Conservation (phyloP, 1,140 invertebrate species). For the Sinonovacula constricta region DNA sequence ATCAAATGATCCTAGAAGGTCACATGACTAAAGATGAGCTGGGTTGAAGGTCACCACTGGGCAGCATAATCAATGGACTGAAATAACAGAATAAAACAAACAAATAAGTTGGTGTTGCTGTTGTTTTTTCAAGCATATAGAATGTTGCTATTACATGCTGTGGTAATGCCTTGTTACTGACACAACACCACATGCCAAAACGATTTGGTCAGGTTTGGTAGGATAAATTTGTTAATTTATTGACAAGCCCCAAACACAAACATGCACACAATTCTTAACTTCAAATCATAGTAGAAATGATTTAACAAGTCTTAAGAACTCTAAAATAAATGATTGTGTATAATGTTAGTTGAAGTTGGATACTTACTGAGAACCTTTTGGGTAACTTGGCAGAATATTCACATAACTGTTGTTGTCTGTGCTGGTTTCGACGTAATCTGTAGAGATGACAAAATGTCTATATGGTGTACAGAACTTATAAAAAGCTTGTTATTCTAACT, state of each 20-base stretch:
- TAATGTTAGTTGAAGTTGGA: neutral
- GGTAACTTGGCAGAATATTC: slow-evolving; percentile 49
- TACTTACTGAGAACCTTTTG: slow-evolving; percentile 37
- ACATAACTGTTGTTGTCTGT: slow-evolving; percentile 36
- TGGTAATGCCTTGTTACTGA: neutral
- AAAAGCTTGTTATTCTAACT: no score
- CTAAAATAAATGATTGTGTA: neutral
- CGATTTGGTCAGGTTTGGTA: no score
- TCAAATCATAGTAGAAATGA: neutral
- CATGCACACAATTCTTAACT: neutral
- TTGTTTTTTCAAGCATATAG: neutral
- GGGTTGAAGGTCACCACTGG: slow-evolving; percentile 45
- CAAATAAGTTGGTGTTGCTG: no score
- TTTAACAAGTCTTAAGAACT: neutral
- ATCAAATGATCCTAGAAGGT: no score
- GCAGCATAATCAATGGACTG: slow-evolving; percentile 39
- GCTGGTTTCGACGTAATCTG: slow-evolving; percentile 27
- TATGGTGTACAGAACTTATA: no score
- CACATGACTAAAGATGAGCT: no score
- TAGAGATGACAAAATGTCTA: no score
- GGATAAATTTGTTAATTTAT: neutral
- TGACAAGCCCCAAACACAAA: neutral
- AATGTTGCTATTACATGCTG: neutral
- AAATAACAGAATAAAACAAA: slow-evolving; percentile 11
- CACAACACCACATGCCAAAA: neutral